Conservation (phyloP, 2,797 vertebrate species). For the Pteronotus mesoamericanus region DNA sequence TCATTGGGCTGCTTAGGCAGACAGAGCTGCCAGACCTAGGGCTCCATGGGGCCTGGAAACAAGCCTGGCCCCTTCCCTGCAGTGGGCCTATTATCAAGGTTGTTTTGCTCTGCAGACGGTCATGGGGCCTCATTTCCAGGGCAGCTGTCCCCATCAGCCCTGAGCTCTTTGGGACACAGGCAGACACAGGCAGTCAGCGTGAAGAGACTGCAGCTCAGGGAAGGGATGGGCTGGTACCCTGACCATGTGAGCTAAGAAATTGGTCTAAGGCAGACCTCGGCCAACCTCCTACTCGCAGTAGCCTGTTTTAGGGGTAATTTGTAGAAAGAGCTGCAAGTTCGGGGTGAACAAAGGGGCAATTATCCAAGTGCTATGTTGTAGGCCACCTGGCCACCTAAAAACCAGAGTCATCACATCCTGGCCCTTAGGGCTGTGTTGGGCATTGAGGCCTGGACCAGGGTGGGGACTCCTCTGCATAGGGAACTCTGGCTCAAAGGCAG, state of each 20-base stretch:
- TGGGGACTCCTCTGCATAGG: background rate
- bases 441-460: background rate
- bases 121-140: background rate
- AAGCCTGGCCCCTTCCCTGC: background rate
- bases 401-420: background rate
- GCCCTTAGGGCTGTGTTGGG: background rate
- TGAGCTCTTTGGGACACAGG: background rate
- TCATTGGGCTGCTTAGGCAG: background rate
- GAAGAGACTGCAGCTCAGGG: background rate
- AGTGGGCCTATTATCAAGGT: background rate
- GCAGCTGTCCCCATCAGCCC: background rate
- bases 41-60: background rate
- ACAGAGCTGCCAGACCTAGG: background rate
- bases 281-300: background rate
- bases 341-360: background rate
- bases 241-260: background rate
- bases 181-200: background rate
- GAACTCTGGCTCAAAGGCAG: background rate
- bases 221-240: background rate
- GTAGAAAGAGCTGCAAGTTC: background rate
- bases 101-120: background rate
- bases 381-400: background rate
- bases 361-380: conserved; percentile 2
- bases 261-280: background rate
- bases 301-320: conserved; percentile 17